Base-by-base conservation (phyloP, 2,797 vertebrate genomes). In the Myoxocephalus aenaeus region DNA sequence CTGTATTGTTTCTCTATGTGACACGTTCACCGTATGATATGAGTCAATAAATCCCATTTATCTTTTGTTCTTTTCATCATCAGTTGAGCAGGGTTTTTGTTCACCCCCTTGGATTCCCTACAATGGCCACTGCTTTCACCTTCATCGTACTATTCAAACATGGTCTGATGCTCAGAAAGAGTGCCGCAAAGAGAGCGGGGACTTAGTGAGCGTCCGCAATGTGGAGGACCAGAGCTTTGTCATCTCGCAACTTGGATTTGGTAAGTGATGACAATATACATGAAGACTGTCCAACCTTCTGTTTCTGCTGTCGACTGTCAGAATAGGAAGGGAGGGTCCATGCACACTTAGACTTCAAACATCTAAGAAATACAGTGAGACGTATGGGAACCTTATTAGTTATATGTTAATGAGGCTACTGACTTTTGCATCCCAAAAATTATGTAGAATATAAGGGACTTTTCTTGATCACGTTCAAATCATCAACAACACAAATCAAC, bases 171-270 rank as follows among this genome's bases (percentile, higher is more conserved):
- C 97, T 9, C 84, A 92, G 89, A 89, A 7, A 42, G 87, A 93
- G 0, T 99, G 98, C 69, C 94, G 95, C 25, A 97, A 95, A 65
- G 95, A 97, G 51, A 95, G 91, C 2, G 97, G 97, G 0, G 97
- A 98, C 72, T 93, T 99, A 0, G 95, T 94, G 0, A 98, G 95
- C 86, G 90, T 99, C 27, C 94, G 94, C 70, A 96, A 95, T 70
- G 81, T 96, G 0, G 97, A 98, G 86, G 97, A 99, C 63, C 96
- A 97, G 73, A 96, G 96, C 85, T 99, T 99, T 82, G 83, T 96
- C 72, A 87, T 96, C 89, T 97, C 97, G 62, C 97, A 97, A 65
- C 96, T 99, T 75, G 97, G 97, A 86, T 98, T 96, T 7, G 91
- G 98, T 99, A 67, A 0, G 86, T 96, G 69, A 93, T 15, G 6